A percentile compares a stretch with the other conserved stretches of the same genome.
Evolutionary conservation across 2,113 vertebrate species (phyloP).

Genomic region (Todiramphus saurophagus): DNA sequence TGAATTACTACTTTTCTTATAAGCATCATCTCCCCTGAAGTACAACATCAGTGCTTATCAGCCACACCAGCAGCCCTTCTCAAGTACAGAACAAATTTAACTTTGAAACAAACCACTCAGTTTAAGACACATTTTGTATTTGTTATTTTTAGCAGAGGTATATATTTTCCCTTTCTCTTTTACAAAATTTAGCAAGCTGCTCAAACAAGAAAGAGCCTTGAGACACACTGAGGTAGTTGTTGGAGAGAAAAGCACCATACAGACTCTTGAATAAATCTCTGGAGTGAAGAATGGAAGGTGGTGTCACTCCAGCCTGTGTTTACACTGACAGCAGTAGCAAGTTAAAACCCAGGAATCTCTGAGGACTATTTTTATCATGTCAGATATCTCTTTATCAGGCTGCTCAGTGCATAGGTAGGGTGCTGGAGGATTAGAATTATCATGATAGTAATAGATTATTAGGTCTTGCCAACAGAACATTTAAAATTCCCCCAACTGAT

Average conservation of each 20-base stretch:
- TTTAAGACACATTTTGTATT: neutral
- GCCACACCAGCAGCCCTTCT: neutral
- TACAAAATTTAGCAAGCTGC: neutral
- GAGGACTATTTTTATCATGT: neutral
- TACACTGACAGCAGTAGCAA: neutral
- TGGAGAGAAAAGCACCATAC: neutral
- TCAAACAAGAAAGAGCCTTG: neutral
- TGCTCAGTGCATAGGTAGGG: neutral
- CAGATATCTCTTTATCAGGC: neutral
- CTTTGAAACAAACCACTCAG: neutral
- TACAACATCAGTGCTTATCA: neutral
- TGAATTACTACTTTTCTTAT: neutral
- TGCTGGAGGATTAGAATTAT: neutral
- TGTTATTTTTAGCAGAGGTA: neutral
- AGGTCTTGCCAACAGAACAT: neutral
- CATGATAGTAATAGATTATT: neutral
- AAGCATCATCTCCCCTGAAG: neutral
- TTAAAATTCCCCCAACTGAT: neutral
- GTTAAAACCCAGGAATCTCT: neutral
- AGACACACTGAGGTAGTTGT: neutral
- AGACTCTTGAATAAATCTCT: neutral
- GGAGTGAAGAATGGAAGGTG: neutral
- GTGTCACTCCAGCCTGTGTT: neutral
- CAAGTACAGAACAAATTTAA: neutral
- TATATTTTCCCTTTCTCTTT: neutral